A percentile compares a stretch with the other conserved stretches of the same genome.
Conservation (phyloP, 2,888 invertebrate genomes). For the Drosophila kambysellisi region DNA sequence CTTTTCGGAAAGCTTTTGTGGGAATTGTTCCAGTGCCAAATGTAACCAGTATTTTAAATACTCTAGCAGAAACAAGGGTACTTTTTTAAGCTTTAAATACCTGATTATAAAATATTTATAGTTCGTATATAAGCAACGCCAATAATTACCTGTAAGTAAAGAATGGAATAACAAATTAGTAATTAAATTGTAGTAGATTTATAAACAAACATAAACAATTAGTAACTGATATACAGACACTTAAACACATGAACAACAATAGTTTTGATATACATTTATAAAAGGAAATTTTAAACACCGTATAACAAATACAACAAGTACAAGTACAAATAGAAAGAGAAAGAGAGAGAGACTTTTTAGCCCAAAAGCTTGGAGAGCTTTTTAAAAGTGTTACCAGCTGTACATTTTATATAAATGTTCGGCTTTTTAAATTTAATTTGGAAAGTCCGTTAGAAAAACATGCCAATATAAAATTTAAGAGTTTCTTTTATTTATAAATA, state of each 20-base stretch:
- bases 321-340: conserved; percentile 19
- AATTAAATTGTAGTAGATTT: neutral
- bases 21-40: neutral
- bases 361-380: conserved; percentile 49
- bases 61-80: conserved; percentile 7
- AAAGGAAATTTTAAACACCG: conserved; percentile 21
- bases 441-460: conserved; percentile 47
- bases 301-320: conserved; percentile 36
- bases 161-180: conserved; percentile 31
- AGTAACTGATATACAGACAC: conserved; percentile 32
- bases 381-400: conserved; percentile 34
- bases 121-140: conserved; percentile 15
- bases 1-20: conserved; percentile 25
- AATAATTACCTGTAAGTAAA: conserved; percentile 76
- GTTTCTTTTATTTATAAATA: conserved; percentile 22
- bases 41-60: conserved; percentile 31
- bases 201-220: conserved; percentile 1
- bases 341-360: conserved; percentile 26
- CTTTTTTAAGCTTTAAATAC: conserved; percentile 53
- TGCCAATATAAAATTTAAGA: conserved; percentile 52
- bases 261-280: conserved; percentile 4
- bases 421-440: neutral
- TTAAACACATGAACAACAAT: conserved; percentile 34
- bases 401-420: conserved; percentile 7
- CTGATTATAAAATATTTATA: conserved; percentile 45